Evolutionary conservation across 2,113 vertebrate species (phyloP), one percentile per base, ranked within the genome.

Genomic region (Phocoena phocoena): DNA sequence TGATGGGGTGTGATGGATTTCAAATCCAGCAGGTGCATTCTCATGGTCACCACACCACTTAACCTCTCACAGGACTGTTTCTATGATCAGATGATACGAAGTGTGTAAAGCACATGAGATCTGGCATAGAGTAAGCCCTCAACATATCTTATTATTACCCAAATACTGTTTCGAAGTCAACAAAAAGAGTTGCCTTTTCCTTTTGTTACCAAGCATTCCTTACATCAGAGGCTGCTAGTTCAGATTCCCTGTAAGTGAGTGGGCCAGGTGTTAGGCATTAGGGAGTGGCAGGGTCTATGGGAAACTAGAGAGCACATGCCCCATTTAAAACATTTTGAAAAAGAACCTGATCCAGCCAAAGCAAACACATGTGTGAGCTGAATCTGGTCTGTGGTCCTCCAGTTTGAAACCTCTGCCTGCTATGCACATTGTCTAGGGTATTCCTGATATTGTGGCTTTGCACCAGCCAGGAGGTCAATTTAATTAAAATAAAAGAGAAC

Each of bases 391-490:
- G 4, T 26, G 68, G 17, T 44, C 5, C 26, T 73, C 82, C 6
- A 0, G 4, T 28, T 33, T 44, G 58, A 62, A 67, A 76, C 6
- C 15, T 47, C 62, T 50, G 53, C 53, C 26, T 88, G 44, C 5
- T 15, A 38, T 0, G 33, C 31, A n/a, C 9, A 33, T 33, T 36
- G 13, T 84, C 23, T 90, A 13, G 20, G 67, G 63, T 25, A 28
- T 86, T 96, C n/a, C 28, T 79, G 62, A 62, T n/a, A n/a, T 50
- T 28, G 68, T 81, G 71, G 31, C 6, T 67, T 96, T 63, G 31
- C 31, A 28, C 3, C 83, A 90, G 28, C 38, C 36, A 47, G 41
- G 60, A 87, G 83, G 77, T 36, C 25, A 68, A 33, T 81, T 84
- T 87, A 86, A 96, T 83, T 33, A 85, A 92, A 88, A 70, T 3